phyloP scores from a whole-genome alignment of 1,140 invertebrate genomes.

The Euborellia annulipes region DNA sequence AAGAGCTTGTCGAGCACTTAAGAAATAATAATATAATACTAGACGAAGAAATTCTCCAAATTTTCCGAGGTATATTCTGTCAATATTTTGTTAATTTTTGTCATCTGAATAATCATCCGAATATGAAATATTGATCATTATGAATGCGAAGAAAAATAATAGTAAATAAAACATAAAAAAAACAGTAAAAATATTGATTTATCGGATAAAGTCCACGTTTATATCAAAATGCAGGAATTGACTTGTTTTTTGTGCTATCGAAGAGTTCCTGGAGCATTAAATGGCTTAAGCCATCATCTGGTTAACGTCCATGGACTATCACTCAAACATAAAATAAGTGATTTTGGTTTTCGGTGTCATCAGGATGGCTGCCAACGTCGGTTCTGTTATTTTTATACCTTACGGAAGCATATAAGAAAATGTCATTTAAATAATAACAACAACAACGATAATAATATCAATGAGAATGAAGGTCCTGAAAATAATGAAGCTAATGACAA shows the following conservation, averaged over 20 bases:
- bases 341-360: slow-evolving; percentile 6
- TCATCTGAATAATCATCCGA: no score
- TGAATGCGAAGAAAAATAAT: no score
- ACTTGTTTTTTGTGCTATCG: slow-evolving; percentile 10
- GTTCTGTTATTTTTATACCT: slow-evolving; percentile 8
- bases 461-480: background rate
- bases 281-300: background rate
- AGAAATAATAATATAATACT: no score
- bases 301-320: slow-evolving; percentile 8
- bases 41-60: no score
- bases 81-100: no score
- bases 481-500: no score
- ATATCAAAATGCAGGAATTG: slow-evolving; percentile 6
- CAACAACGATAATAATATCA: background rate
- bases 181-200: no score
- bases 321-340: slow-evolving; percentile 5
- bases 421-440: slow-evolving; percentile 1
- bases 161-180: no score
- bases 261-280: slow-evolving; percentile 3
- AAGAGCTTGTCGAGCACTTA: no score
- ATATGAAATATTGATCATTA: no score
- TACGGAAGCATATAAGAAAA: slow-evolving; percentile 10
- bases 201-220: no score
- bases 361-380: slow-evolving; percentile 9
- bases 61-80: no score